These are phyloP conservation scores for Acrossocheilus fasciatus DNA, from an alignment of 2,797 vertebrate genomes.

Conservation along the genomic window DNA sequence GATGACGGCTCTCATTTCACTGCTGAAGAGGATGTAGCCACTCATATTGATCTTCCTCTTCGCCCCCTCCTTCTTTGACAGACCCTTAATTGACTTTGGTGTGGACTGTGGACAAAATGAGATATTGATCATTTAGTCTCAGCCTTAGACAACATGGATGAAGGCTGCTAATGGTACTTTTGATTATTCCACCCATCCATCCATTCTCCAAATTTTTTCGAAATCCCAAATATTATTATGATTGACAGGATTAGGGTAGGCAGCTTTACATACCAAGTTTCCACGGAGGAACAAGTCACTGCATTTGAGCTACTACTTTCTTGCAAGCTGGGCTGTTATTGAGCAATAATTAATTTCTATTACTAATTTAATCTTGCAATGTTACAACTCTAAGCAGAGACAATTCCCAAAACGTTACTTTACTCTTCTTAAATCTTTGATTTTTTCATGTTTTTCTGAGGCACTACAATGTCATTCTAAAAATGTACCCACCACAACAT, in stretches of 20 bases:
- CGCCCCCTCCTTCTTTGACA: constrained; percentile 94
- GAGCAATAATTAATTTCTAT: background rate
- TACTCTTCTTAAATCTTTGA: background rate
- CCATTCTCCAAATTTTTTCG: no score
- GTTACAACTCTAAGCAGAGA: background rate
- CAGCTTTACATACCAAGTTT: background rate
- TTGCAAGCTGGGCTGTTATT: background rate
- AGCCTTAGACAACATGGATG: background rate
- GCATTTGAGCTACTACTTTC: background rate
- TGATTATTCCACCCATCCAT: background rate
- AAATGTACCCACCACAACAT: background rate
- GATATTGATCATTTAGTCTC: background rate
- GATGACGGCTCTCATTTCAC: constrained; percentile 98
- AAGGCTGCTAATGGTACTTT: background rate
- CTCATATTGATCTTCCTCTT: constrained; percentile 99
- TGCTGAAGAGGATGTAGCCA: constrained; percentile 99
- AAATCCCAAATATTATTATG: background rate
- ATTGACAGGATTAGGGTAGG: background rate
- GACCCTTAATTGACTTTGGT: constrained; percentile 93
- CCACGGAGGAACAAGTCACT: background rate
- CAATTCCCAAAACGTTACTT: background rate
- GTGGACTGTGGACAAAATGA: constrained; percentile 82
- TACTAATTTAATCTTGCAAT: background rate
- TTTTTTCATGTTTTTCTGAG: background rate
- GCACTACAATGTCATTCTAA: background rate